Evolutionary conservation across 2,888 invertebrate species (phyloP).

Genomic region (Aphidoletes aphidimyza): DNA sequence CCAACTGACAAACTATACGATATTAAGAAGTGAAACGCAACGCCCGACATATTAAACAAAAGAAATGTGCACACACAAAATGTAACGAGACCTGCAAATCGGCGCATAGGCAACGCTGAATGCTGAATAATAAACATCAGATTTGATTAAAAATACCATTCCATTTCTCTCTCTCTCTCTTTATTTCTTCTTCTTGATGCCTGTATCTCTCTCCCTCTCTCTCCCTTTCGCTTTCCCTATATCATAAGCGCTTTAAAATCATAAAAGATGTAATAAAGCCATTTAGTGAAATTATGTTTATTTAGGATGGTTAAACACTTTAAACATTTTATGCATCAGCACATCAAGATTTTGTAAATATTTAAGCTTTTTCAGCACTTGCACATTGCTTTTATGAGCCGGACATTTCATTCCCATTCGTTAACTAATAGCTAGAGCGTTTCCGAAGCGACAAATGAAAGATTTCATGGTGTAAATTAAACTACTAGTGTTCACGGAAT

Average conservation of each 20-base stretch:
- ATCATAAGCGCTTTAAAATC: constrained; percentile 9
- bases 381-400: background rate
- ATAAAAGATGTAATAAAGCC: constrained; percentile 48
- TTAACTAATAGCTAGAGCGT: background rate
- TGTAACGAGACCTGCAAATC: background rate
- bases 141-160: background rate
- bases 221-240: background rate
- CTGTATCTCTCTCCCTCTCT: background rate
- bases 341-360: constrained; percentile 28
- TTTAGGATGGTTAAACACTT: constrained; percentile 55
- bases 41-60: too few relatives aligned
- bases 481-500: too few relatives aligned
- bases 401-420: background rate
- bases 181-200: too few relatives aligned
- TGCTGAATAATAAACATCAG: background rate
- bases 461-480: too few relatives aligned
- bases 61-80: too few relatives aligned
- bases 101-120: background rate
- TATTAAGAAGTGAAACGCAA: too few relatives aligned
- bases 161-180: background rate
- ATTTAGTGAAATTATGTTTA: constrained; percentile 55
- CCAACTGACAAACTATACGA: too few relatives aligned
- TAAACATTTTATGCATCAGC: constrained; percentile 45
- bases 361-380: background rate
- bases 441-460: too few relatives aligned